A percentile compares a stretch with the other conserved stretches of the same genome.
Evolutionary conservation across 2,797 vertebrate species (phyloP).

Genomic region (Lates japonicus): DNA sequence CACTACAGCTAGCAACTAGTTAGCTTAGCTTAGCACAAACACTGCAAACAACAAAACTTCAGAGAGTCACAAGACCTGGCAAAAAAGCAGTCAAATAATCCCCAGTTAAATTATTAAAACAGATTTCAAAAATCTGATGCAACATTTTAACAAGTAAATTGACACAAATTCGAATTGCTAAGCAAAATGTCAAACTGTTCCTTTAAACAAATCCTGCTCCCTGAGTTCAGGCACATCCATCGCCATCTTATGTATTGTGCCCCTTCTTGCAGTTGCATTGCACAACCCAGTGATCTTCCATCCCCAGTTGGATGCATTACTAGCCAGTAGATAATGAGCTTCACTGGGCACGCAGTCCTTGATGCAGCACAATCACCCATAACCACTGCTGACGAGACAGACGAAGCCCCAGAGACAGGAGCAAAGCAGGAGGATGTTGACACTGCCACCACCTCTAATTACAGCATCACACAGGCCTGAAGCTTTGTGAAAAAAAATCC

Average conservation of each 20-base stretch:
- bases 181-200: not conserved
- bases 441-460: constrained; percentile 65
- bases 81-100: not conserved
- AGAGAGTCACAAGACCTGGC: not conserved
- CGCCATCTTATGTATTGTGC: not conserved
- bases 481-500: constrained; percentile 19
- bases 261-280: constrained; percentile 20
- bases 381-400: constrained; percentile 56
- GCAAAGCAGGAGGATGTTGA: constrained; percentile 57
- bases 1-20: not conserved
- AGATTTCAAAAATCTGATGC: not conserved
- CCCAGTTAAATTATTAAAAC: not conserved
- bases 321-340: constrained; percentile 49
- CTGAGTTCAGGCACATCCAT: not conserved
- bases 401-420: constrained; percentile 39
- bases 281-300: constrained; percentile 8
- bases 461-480: constrained; percentile 48
- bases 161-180: not conserved
- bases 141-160: not conserved
- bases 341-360: constrained; percentile 41
- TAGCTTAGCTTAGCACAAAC: not conserved
- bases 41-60: not conserved
- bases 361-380: constrained; percentile 53
- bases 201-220: not conserved
- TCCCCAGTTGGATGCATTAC: constrained; percentile 22